Conservation (phyloP, 2,888 invertebrate genomes). For the Eupithecia subfuscata region DNA sequence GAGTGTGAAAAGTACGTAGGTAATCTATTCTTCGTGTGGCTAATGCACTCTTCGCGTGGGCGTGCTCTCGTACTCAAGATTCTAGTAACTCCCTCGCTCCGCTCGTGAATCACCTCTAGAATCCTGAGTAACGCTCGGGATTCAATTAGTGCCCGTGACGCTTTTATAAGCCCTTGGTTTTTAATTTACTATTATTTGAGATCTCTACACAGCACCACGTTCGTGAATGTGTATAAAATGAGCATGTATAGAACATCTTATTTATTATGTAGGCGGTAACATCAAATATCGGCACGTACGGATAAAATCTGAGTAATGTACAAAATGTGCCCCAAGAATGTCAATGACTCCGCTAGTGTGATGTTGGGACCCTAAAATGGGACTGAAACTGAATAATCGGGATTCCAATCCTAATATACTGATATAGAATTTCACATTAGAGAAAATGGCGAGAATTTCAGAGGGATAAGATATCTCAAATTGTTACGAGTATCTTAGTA, state of each 20-base stretch:
- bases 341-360: conserved; percentile 29
- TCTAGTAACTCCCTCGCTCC: neutral
- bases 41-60: neutral
- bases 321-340: conserved; percentile 36
- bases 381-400: conserved; percentile 34
- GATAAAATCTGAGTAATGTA: conserved; percentile 36
- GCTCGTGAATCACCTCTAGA: neutral
- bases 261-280: conserved; percentile 27
- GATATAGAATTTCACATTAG: conserved; percentile 24
- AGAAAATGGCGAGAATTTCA: conserved; percentile 5
- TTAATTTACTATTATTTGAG: neutral
- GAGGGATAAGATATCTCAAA: conserved; percentile 2
- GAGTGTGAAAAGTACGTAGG: neutral
- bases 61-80: neutral
- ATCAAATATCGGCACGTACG: conserved; percentile 31
- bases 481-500: neutral
- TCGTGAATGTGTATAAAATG: neutral
- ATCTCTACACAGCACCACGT: neutral
- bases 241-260: neutral
- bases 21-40: neutral
- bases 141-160: neutral
- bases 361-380: conserved; percentile 30
- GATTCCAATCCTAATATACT: conserved; percentile 36
- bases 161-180: neutral
- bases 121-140: neutral